Evolutionary conservation across 2,888 invertebrate genomes (phyloP), one percentile per base, ranked within the genome.

Genomic region (Drosophila nr. medialis): DNA sequence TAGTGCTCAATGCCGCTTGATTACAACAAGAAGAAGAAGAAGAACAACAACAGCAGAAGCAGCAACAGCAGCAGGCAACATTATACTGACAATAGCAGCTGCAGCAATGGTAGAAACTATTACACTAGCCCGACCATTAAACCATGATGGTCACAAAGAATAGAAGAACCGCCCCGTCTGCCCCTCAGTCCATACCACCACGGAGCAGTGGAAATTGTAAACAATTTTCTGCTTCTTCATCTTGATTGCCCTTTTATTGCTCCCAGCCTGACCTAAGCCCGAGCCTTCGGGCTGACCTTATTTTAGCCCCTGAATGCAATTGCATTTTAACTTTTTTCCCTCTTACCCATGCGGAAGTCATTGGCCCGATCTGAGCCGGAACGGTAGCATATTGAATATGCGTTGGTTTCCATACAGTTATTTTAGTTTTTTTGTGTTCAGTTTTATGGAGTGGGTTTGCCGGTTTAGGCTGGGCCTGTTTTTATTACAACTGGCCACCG

Each of bases 121-220:
- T 85, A 80, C 88, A 87, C 83, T 75, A 73, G 79, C 79, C 81
- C 86, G 65, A 65, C 83, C 72, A 87, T 83, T 85, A 85, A 82
- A 81, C 83, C 85, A 78, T 85, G 87, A 87, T 87, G 84, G 87
- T 83, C 84, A 78, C 77, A 78, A 74, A 72, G 38, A 38, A 61
- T 69, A 64, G 65, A 45, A 64, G 66, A 68, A 40, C 18, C 60
- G 50, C 55, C 61, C 45, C 36, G 50, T 24, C 49, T 49, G 29
- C 7, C 60, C 24, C 45, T 42, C 45, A 15, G 18, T 11, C 24
- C 24, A 24, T 5, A 15, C 32, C 34, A 10, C n/a, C 38, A 29
- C 36, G 38, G 51, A 45, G 79, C 65, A 66, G 81, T 79, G 64
- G 53, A 70, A 87, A 83, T 75, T 71, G 68, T 67, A 64, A 79